Evolutionary conservation across 2,797 vertebrate species (phyloP), one percentile per base, ranked within the genome.

Genomic region (Sternarchorhynchus goeldii): DNA sequence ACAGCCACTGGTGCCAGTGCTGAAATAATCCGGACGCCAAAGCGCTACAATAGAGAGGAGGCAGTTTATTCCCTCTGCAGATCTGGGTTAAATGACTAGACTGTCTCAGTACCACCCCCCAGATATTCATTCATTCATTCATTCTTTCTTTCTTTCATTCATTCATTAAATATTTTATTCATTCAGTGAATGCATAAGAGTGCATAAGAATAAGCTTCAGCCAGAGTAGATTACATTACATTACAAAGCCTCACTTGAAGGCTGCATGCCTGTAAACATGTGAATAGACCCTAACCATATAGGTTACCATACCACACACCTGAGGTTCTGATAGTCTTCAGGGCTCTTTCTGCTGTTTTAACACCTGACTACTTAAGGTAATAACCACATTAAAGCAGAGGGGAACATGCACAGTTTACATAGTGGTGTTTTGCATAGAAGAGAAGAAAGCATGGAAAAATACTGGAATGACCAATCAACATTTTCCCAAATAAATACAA

Each of bases 1-100:
- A 57, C 65, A 72, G 25, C 21, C 64, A 39, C 76, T 70, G 72
- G 67, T 60, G 50, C 58, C 39, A 70, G 14, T 17, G 65, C 68
- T 73, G 53, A 72, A 63, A 31, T 25, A 71, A 73, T 66, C 68
- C 68, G 34, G 29, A 16, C 7, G 16, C 25, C 59, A 62, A 20
- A 57, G 17, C 17, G 1, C 68, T 60, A 70, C 57, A 59, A 14
- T 25, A 31, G 20, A 18, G 50, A 25, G 62, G 50, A 2, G 25
- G 20, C 60, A 65, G 60, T 57, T 60, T 72, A 31, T 57, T 75
- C 10, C 34, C 32, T 17, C 56, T 16, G 39, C 59, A 64, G 5
- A 60, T 45, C 66, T 53, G 25, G 4, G 18, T 12, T 55, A 32
- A 32, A 70, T 56, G 32, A 56, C 32, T 69, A 55, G 16, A 31